Percentiles rank a stretch among this genome's conserved stretches.
These are phyloP conservation scores for Bombus cullumanus DNA, from an alignment of 1,140 invertebrate genomes.

Conservation along the genomic window DNA sequence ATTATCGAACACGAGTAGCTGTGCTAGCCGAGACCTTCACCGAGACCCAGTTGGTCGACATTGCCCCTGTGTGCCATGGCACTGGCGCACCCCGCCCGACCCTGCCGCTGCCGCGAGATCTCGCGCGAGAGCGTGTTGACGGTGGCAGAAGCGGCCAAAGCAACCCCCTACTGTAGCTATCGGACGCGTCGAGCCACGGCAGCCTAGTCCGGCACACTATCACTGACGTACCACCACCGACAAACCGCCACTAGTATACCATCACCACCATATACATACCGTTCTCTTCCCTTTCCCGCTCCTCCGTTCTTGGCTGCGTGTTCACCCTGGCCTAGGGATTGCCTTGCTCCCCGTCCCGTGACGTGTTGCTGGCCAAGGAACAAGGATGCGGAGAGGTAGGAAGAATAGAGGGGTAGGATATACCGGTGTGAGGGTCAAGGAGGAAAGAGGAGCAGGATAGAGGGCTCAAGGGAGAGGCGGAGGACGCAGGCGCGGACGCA, in stretches of 20 bases:
- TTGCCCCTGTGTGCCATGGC: slow-evolving; percentile 76
- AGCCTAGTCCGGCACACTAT: slow-evolving; percentile 5
- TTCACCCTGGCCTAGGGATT: slow-evolving; percentile 67
- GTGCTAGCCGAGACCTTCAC: slow-evolving; percentile 77
- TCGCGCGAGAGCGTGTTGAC: background rate
- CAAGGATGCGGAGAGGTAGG: slow-evolving; percentile 17
- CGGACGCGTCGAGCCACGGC: slow-evolving; percentile 6
- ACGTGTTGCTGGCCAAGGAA: slow-evolving; percentile 24
- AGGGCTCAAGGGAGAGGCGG: slow-evolving; percentile 53
- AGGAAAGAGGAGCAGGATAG: slow-evolving; percentile 37
- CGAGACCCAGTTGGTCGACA: slow-evolving; percentile 83
- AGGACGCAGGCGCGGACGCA: slow-evolving; percentile 77
- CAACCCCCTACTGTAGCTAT: slow-evolving; percentile 28
- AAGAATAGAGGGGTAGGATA: slow-evolving; percentile 36
- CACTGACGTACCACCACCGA: background rate
- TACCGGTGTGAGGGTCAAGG: slow-evolving; percentile 46
- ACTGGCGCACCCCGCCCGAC: slow-evolving; percentile 64
- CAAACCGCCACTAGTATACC: too few relatives aligned
- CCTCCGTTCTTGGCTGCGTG: slow-evolving; percentile 22
- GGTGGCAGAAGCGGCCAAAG: slow-evolving; percentile 17
- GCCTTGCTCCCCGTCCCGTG: slow-evolving; percentile 57
- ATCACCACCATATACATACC: background rate
- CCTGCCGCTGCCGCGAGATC: slow-evolving; percentile 26
- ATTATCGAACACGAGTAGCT: slow-evolving; percentile 61
- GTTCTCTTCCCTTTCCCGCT: background rate